These are phyloP conservation scores for Patella vulgata DNA, from an alignment of 1,140 invertebrate species.

Conservation along the genomic window DNA sequence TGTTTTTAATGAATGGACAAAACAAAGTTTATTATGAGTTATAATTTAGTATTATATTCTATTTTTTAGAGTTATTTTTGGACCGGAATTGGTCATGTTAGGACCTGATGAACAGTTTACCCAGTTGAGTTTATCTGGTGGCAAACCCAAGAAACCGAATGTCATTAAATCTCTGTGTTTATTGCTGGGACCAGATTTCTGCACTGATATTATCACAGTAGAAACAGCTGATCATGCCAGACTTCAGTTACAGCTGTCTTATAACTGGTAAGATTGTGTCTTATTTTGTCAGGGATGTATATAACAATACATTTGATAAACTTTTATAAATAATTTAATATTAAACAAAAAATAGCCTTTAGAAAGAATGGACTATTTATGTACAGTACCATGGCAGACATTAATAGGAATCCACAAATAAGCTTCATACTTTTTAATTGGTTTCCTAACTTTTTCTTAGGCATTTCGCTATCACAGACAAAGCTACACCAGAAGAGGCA, in stretches of 20 bases:
- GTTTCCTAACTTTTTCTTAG: constrained; percentile 52
- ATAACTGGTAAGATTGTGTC: constrained; percentile 69
- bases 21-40: too few relatives aligned
- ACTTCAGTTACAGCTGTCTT: constrained; percentile 69
- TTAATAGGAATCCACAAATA: too few relatives aligned
- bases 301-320: neutral
- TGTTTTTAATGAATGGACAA: too few relatives aligned
- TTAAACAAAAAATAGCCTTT: too few relatives aligned
- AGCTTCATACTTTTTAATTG: too few relatives aligned
- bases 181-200: constrained; percentile 71
- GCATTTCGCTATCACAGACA: constrained; percentile 67
- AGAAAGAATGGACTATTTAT: too few relatives aligned
- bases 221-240: constrained; percentile 71
- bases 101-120: constrained; percentile 72
- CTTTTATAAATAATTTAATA: too few relatives aligned
- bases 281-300: neutral
- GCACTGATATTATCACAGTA: constrained; percentile 69
- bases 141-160: constrained; percentile 70
- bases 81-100: constrained; percentile 71
- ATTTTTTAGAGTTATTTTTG: constrained; percentile 68
- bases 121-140: constrained; percentile 68
- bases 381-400: too few relatives aligned
- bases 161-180: constrained; percentile 69
- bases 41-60: too few relatives aligned
- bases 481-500: constrained; percentile 50